Base-by-base conservation (phyloP, 2,888 invertebrate species). In the Quadroppia sp. region DNA sequence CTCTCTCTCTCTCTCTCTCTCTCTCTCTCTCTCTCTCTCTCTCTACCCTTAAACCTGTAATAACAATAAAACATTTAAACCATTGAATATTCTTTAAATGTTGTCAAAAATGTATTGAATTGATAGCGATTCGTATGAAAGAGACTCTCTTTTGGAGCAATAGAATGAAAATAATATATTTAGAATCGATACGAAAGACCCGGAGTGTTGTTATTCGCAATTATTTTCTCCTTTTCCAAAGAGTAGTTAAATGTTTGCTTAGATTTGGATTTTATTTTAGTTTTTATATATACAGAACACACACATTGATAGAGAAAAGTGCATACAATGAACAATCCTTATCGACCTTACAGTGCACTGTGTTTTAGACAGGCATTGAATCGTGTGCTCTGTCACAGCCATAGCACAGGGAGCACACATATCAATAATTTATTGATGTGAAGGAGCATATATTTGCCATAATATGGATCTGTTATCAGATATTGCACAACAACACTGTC, bases 371-470 rank as follows among this genome's bases (percentile, higher is more conserved):
- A 32, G 25, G n/a, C 6, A 36, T 32, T 2, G 3, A 36, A 36
- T 17, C 9, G 32, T 64, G 36, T 36, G 36, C 17, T 17, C 11
- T 9, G 15, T 9, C 25, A 53, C 17, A 53, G 25, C 23, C 1
- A 25, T 15, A 25, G 30, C 64, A 64, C 17, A 32, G 36, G 13
- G n/a, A n/a, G n/a, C n/a, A n/a, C n/a, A n/a, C n/a, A 36, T 36
- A 64, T 36, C 64, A 64, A 64, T 64, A 64, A 64, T 32, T 64
- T 64, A 64, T 64, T 64, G 64, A 64, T 64, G 64, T 64, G 64
- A 64, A 36, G 64, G 64, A 64, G 64, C 32, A 64, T 9, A 36
- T 30, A 56, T 64, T 13, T 32, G 36, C 1, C 17, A 64, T 64
- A 64, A 64, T 36, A 64, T 61, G 61, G 61, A 61, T 61, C 30